Evolutionary conservation across 2,113 vertebrate genomes (phyloP), one percentile per base, ranked within the genome.

Genomic region (Macquaria australasica): DNA sequence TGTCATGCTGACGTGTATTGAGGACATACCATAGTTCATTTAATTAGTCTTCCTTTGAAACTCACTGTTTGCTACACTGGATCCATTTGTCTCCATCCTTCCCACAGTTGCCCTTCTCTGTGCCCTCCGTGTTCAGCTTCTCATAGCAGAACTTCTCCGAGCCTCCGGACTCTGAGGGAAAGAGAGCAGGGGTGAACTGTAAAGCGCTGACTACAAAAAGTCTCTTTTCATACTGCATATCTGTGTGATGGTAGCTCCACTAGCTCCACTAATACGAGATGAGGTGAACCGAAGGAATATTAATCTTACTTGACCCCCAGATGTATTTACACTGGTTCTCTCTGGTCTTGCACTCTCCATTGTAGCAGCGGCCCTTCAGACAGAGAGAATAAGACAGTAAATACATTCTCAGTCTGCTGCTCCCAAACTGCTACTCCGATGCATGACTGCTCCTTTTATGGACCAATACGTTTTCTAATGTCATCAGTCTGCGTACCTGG

Each of bases 71-170:
- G 95, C 97, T 98, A 93, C 98, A 99, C 91, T 97, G 97, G 89
- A 98, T 90, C 97, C 97, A 99, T 55, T 96, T 96, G 8, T 98
- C 97, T 91, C 97, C 97, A 51, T 98, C 97, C 87, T 95, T 98
- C 56, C 98, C 98, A 82, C 98, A 99, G 94, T 99, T 99, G 18
- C 98, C 98, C 85, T 99, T 99, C 92, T 97, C 97, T 0, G 98
- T 98, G 58, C 98, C 98, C 95, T 99, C 98, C 0, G 98, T 98
- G 92, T 99, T 99, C 80, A 99, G 96, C 92, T 98, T 99, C 90
- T 99, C 98, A 10, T 99, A 99, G 94, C 98, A 99, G 93, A 98
- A 98, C 93, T 99, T 99, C 93, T 99, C 98, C 0, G 98, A 99
- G 7, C 96, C 97, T 48, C 95, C 96, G 71, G 98, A 96, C 93